Conservation (phyloP, 30 jellyfish, hydroid and myxozoan genomes). For the Turritopsis rubra region DNA sequence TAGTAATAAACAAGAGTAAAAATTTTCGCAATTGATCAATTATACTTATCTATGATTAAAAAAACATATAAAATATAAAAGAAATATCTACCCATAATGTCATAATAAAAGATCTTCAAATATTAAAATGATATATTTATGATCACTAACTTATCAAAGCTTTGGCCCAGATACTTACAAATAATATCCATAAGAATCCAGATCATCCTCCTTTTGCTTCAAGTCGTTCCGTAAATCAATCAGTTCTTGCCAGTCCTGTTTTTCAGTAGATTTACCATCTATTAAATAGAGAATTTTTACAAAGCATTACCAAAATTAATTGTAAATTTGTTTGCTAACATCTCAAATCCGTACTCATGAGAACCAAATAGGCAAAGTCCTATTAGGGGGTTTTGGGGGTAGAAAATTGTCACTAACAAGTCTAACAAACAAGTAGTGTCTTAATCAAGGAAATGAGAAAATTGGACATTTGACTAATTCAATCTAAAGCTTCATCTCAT, state of each 20-base stretch:
- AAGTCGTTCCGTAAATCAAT: slow-evolving; percentile 40
- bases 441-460: background rate
- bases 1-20: too few relatives aligned
- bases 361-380: too few relatives aligned
- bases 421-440: background rate
- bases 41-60: too few relatives aligned
- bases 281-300: background rate
- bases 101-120: background rate
- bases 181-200: slow-evolving; percentile 70
- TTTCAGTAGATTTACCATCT: slow-evolving; percentile 26
- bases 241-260: slow-evolving; percentile 39
- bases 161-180: slow-evolving; percentile 43
- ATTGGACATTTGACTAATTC: too few relatives aligned
- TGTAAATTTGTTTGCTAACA: too few relatives aligned
- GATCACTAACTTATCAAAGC: background rate
- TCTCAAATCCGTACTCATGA: too few relatives aligned
- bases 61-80: too few relatives aligned
- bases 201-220: slow-evolving; percentile 32
- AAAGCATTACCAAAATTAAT: too few relatives aligned
- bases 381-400: too few relatives aligned
- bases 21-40: too few relatives aligned
- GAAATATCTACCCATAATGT: too few relatives aligned
- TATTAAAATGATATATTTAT: background rate
- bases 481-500: too few relatives aligned
- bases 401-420: background rate